Conservation (phyloP, 2,888 invertebrate species). For the Drosophila prolongata region DNA sequence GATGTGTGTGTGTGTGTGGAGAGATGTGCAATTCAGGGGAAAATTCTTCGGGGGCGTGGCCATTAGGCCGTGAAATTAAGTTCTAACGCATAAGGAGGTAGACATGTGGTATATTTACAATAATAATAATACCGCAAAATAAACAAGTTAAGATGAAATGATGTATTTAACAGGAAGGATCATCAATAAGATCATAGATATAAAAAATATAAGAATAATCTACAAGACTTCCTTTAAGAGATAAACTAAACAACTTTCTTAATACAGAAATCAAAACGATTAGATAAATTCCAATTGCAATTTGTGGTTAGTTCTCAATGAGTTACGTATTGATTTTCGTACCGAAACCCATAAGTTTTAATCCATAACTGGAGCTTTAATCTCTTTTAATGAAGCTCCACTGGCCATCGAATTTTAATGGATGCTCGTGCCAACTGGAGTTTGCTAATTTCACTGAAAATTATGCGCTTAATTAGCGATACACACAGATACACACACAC, state of each 20-base stretch:
- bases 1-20: neutral
- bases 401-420: constrained; percentile 17
- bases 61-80: constrained; percentile 24
- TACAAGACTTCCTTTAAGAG: too few relatives aligned
- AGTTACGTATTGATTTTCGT: neutral
- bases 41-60: constrained; percentile 34
- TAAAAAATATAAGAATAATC: too few relatives aligned
- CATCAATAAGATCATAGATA: too few relatives aligned
- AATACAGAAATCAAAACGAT: too few relatives aligned
- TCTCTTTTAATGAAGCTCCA: neutral
- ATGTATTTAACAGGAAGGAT: too few relatives aligned
- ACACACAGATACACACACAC: constrained; percentile 24
- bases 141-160: too few relatives aligned
- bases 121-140: too few relatives aligned
- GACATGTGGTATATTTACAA: neutral
- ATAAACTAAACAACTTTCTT: too few relatives aligned
- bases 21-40: constrained; percentile 43
- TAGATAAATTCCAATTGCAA: too few relatives aligned
- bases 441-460: constrained; percentile 47
- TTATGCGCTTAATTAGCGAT: constrained; percentile 67
- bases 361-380: neutral
- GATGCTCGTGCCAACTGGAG: constrained; percentile 43
- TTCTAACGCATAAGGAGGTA: neutral
- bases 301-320: too few relatives aligned
- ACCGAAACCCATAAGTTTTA: neutral